These are phyloP conservation scores for Anabacerthia variegaticeps DNA, from an alignment of 2,797 vertebrate genomes.

Conservation along the genomic window DNA sequence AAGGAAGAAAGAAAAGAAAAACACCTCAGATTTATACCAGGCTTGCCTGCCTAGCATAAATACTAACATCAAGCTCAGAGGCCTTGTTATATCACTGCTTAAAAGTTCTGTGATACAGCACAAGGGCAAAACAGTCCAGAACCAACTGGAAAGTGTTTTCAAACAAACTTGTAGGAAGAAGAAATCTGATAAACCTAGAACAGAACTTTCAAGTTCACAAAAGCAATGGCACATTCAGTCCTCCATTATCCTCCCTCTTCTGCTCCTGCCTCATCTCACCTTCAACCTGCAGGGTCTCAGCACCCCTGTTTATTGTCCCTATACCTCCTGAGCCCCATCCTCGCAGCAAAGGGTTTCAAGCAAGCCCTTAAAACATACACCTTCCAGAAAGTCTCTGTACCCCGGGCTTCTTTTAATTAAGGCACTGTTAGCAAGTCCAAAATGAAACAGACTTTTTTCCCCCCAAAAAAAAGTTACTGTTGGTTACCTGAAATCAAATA, in stretches of 20 bases:
- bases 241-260: neutral
- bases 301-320: neutral
- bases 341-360: neutral
- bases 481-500: neutral
- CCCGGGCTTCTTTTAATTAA: neutral
- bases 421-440: neutral
- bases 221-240: neutral
- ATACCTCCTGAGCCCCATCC: neutral
- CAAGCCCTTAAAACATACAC: neutral
- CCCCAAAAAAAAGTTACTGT: fast-evolving
- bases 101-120: neutral
- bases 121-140: slow-evolving; percentile 9
- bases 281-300: neutral
- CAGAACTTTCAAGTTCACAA: neutral
- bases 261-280: neutral
- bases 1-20: neutral
- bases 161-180: neutral
- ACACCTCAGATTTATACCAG: slow-evolving; percentile 49
- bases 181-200: neutral
- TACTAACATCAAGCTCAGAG: slow-evolving; percentile 30
- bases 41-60: slow-evolving; percentile 55
- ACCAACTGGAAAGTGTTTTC: neutral
- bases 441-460: neutral
- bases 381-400: neutral
- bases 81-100: neutral